Percentiles rank a stretch among this genome's conserved stretches.
Evolutionary conservation across 2,888 invertebrate genomes (phyloP).

Genomic region (Macrophya annulata): DNA sequence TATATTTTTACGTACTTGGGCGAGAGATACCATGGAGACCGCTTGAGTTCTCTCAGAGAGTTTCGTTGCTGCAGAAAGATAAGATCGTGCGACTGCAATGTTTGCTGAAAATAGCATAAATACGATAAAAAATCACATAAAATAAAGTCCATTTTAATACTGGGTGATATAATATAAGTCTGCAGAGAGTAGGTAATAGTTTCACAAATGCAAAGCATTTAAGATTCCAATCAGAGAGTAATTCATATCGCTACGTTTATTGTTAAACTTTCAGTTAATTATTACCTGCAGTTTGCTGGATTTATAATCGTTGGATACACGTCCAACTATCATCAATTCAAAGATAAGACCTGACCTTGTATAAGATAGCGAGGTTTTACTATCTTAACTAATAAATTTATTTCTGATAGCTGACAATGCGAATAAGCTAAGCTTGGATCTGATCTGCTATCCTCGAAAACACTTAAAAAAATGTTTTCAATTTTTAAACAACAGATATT

Average conservation of each 20-base stretch:
- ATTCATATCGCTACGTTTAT: neutral
- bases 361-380: neutral
- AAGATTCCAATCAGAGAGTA: neutral
- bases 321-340: neutral
- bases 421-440: neutral
- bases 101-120: slow-evolving; percentile 83
- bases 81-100: slow-evolving; percentile 91
- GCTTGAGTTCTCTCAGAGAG: slow-evolving; percentile 90
- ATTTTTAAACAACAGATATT: neutral
- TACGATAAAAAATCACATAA: neutral
- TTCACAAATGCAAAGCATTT: neutral
- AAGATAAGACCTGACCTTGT: neutral
- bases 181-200: neutral
- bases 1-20: slow-evolving; percentile 81
- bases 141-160: neutral
- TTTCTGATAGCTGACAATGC: slow-evolving; percentile 3
- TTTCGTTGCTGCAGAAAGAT: slow-evolving; percentile 92
- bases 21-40: slow-evolving; percentile 91
- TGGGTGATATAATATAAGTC: no score
- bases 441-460: neutral
- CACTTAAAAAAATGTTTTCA: neutral
- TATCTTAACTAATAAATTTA: neutral
- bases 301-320: neutral
- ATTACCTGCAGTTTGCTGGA: neutral
- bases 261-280: neutral